A percentile compares a stretch with the other conserved stretches of the same genome.
These are phyloP conservation scores for Micrasema longulum DNA, from an alignment of 1,140 invertebrate species.

Conservation along the genomic window DNA sequence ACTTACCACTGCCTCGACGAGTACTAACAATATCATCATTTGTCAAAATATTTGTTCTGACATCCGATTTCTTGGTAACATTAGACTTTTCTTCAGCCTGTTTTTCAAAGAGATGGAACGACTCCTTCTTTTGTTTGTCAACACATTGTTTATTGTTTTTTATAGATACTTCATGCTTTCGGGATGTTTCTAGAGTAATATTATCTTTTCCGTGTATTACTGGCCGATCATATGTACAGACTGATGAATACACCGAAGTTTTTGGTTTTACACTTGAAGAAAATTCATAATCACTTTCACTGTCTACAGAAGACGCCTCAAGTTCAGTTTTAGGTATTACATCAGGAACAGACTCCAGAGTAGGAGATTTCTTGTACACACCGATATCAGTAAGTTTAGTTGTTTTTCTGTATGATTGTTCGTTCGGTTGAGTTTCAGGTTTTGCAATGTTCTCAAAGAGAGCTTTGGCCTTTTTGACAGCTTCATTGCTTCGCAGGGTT, in stretches of 20 bases:
- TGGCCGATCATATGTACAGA: no score
- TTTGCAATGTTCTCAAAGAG: conserved; percentile 75
- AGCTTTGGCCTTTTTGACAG: conserved; percentile 74
- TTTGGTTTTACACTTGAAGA: no score
- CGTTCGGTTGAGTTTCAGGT: conserved; percentile 52
- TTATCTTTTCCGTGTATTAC: no score
- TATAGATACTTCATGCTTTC: conserved; percentile 11
- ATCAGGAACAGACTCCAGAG: conserved; percentile 57
- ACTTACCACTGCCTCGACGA: conserved; percentile 70
- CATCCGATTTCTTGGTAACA: background rate
- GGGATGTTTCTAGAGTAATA: background rate
- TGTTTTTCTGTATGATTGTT: conserved; percentile 54
- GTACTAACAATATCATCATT: conserved; percentile 57
- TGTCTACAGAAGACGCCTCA: conserved; percentile 49
- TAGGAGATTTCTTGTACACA: conserved; percentile 59
- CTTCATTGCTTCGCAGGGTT: conserved; percentile 69
- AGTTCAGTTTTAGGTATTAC: conserved; percentile 54
- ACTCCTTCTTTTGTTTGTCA: conserved; percentile 29
- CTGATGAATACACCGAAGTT: no score
- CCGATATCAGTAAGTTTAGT: conserved; percentile 63
- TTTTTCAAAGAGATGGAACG: conserved; percentile 22
- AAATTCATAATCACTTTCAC: conserved; percentile 54
- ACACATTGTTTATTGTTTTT: conserved; percentile 16
- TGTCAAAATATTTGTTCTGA: conserved; percentile 4
- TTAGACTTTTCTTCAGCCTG: conserved; percentile 6